These are phyloP conservation scores for Glaucopsyche alexis DNA, from an alignment of 2,888 invertebrate species.

Conservation along the genomic window DNA sequence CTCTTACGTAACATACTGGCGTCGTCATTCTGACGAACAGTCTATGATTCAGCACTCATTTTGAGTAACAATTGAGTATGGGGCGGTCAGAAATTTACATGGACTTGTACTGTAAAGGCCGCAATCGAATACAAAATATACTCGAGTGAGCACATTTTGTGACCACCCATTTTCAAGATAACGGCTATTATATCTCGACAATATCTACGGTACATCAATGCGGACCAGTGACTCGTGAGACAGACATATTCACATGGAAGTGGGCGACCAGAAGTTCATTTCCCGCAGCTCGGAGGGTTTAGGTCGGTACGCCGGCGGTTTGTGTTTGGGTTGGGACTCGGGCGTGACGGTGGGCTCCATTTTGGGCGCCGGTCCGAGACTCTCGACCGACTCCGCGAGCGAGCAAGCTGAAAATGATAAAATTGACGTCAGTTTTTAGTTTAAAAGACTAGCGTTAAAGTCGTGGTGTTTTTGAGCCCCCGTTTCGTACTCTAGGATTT, in stretches of 20 bases:
- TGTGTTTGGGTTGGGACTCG: constrained; percentile 52
- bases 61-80: too few relatives aligned
- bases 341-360: constrained; percentile 46
- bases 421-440: neutral
- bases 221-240: neutral
- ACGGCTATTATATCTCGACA: neutral
- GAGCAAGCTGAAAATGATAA: constrained; percentile 50
- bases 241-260: constrained; percentile 83
- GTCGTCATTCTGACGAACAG: too few relatives aligned
- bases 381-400: constrained; percentile 70
- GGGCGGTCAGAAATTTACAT: too few relatives aligned
- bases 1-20: too few relatives aligned
- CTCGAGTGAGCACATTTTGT: too few relatives aligned
- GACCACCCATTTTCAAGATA: too few relatives aligned
- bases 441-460: neutral
- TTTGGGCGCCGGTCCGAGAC: constrained; percentile 64
- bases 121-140: too few relatives aligned
- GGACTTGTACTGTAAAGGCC: too few relatives aligned
- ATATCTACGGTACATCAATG: neutral
- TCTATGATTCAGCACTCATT: too few relatives aligned
- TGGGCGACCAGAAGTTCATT: constrained; percentile 93
- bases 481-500: too few relatives aligned
- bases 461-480: neutral
- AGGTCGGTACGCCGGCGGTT: constrained; percentile 67
- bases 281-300: constrained; percentile 87